Base-by-base conservation (phyloP, 2,797 vertebrate species). In the Hemitrygon akajei region DNA sequence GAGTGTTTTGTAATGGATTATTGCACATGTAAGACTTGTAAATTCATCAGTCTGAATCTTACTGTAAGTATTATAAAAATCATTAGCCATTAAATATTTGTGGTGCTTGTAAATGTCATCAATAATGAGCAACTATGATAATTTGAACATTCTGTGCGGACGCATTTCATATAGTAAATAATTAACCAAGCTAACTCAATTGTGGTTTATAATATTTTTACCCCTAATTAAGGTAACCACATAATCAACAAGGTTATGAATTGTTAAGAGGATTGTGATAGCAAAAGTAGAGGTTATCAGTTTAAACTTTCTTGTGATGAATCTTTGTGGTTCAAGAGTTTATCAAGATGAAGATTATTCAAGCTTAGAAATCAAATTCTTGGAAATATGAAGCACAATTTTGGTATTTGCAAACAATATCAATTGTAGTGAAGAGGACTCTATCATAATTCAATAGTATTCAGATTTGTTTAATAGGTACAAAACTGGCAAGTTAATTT, bases 1-100 rank as follows among this genome's bases (percentile, higher is more conserved):
- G 91, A 73, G 91, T 93, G 56, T 58, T 73, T 93, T 76, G 69
- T 93, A 75, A 93, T 93, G 91, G 91, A 93, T 76, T 93, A 73
- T 93, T 93, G 91, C n/a, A 76, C 71, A 93, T 93, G 91, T 75
- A 93, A 93, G 69, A 93, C 71, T 93, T 93, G 91, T 93, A 93
- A 93, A 93, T 93, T 73, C 58, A 93, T 93, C 91, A 75, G 86
- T 30, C 91, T 93, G 71, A 40, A 75, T 75, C 91, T 93, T 93
- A 93, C 91, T 75, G 66, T 93, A 93, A 93, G 71, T 93, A 93
- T 73, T 75, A 56, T 93, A 93, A 93, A 89, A 93, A 93, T 93
- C 66, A 76, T 93, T 93, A 93, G 14, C 91, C 71, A 73, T 75
- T 93, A 93, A 56, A 93, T 93, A 93, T 93, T 93, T 93, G 91